Conservation (phyloP, 2,113 vertebrate genomes). For the Ailuropoda melanoleuca region DNA sequence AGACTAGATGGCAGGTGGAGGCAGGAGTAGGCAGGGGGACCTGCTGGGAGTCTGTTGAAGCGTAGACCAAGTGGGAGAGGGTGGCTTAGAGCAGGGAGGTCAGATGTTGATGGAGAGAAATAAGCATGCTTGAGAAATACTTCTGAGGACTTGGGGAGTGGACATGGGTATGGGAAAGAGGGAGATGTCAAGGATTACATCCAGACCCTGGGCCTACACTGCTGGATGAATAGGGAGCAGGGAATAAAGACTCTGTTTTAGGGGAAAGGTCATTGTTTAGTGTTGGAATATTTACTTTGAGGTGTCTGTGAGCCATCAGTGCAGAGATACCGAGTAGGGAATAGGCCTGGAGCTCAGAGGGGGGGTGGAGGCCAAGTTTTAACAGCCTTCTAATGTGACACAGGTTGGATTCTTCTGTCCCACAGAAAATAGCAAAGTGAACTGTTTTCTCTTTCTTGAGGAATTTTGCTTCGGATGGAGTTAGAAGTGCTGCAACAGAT, state of each 20-base stretch:
- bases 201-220: not conserved
- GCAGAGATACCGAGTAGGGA: not conserved
- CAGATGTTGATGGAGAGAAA: not conserved
- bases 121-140: not conserved
- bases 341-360: not conserved
- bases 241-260: not conserved
- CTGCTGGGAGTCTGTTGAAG: not conserved
- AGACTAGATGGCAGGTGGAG: not conserved
- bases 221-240: not conserved
- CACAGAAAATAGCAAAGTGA: slow-evolving; percentile 31
- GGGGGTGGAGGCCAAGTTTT: not conserved
- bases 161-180: not conserved
- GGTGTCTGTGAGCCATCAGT: not conserved
- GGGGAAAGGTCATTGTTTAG: not conserved
- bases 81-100: not conserved
- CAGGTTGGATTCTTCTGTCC: not conserved
- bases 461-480: slow-evolving; percentile 51
- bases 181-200: not conserved
- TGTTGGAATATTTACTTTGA: not conserved
- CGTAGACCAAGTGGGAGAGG: not conserved
- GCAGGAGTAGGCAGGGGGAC: not conserved
- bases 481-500: slow-evolving; percentile 67
- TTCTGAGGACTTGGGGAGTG: not conserved
- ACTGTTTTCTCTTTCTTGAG: slow-evolving; percentile 51
- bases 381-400: not conserved